These are phyloP conservation scores for Acleris sparsana DNA, from an alignment of 2,888 invertebrate species.

Conservation along the genomic window DNA sequence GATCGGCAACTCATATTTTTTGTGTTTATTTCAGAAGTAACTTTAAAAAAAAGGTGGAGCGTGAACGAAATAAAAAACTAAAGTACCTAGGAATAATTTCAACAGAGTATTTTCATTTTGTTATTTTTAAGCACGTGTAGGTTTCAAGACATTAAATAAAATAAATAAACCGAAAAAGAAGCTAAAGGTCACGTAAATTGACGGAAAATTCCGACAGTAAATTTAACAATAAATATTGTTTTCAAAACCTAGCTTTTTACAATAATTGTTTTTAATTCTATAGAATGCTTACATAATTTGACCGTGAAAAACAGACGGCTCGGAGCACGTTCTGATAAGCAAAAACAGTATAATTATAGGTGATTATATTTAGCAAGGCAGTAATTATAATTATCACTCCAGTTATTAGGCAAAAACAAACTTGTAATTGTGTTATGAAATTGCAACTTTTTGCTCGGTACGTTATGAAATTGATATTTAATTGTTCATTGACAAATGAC, in stretches of 20 bases:
- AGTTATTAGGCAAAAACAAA: slow-evolving; percentile 31
- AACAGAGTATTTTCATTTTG: too few relatives aligned
- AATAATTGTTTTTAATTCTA: too few relatives aligned
- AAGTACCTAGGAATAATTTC: too few relatives aligned
- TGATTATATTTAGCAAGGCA: slow-evolving; percentile 24
- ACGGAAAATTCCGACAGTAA: too few relatives aligned
- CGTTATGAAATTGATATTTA: slow-evolving; percentile 41
- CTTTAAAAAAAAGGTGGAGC: too few relatives aligned
- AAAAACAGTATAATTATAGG: slow-evolving; percentile 13
- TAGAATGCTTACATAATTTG: not conserved
- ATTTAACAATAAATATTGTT: not conserved
- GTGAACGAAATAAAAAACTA: too few relatives aligned
- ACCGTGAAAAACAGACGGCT: slow-evolving; percentile 2
- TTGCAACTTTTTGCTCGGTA: slow-evolving; percentile 25
- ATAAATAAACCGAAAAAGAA: too few relatives aligned
- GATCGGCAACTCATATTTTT: slow-evolving; percentile 43
- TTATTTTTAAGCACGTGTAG: too few relatives aligned
- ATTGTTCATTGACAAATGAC: not conserved
- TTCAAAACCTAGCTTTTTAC: slow-evolving; percentile 1
- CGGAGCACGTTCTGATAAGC: not conserved
- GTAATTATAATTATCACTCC: slow-evolving; percentile 19
- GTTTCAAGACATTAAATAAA: too few relatives aligned
- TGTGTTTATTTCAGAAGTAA: slow-evolving; percentile 34
- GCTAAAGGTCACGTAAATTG: too few relatives aligned
- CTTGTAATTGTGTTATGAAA: slow-evolving; percentile 26